Evolutionary conservation across 2,113 vertebrate genomes (phyloP).

Genomic region (Penelope pileata): DNA sequence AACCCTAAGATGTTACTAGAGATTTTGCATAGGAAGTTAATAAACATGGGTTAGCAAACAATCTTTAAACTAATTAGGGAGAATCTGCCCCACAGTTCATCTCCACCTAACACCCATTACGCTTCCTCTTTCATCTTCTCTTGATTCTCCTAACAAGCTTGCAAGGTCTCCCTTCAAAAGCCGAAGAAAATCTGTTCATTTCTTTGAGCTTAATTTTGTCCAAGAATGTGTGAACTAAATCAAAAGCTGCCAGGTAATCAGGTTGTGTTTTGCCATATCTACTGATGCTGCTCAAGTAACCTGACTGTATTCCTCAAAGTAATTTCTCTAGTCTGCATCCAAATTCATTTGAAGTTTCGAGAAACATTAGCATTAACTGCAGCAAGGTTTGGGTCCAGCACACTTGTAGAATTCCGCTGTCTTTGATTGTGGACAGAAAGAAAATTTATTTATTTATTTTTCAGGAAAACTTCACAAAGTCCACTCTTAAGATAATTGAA

Average conservation of each 20-base stretch:
- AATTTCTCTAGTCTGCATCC: neutral
- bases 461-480: too few species aligned
- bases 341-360: neutral
- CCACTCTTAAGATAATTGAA: neutral
- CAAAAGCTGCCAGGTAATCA: neutral
- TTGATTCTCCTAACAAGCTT: neutral
- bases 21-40: neutral
- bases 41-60: neutral
- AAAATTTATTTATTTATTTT: too few species aligned
- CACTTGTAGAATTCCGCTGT: neutral
- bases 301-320: neutral
- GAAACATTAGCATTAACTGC: neutral
- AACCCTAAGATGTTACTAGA: neutral
- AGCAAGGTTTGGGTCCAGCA: neutral
- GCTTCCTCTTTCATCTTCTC: neutral
- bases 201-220: neutral
- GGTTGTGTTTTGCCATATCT: neutral
- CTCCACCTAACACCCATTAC: neutral
- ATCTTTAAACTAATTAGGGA: slow-evolving; percentile 6
- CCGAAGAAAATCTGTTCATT: neutral
- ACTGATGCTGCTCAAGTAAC: neutral
- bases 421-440: neutral
- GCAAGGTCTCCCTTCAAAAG: slow-evolving; percentile 41
- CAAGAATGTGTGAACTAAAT: neutral
- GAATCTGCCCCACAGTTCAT: neutral